Percentiles rank a stretch among this genome's conserved stretches.
These are phyloP conservation scores for Hydra vulgaris DNA, from an alignment of 30 jellyfish, hydroid and myxozoan species.

Conservation along the genomic window DNA sequence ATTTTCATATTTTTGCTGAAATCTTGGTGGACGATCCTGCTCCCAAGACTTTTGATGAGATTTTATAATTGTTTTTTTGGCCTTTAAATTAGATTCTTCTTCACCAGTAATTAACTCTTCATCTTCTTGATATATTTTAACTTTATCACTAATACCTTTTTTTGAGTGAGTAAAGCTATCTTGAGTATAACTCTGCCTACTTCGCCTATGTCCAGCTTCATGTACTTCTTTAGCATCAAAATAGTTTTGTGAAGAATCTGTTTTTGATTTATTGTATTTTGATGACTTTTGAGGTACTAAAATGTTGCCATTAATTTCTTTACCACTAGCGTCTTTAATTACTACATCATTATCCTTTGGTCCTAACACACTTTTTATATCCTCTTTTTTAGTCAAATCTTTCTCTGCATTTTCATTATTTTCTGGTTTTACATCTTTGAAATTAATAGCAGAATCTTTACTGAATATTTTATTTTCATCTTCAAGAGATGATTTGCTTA, in stretches of 20 bases:
- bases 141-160: not conserved
- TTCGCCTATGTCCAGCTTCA: not conserved
- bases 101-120: not conserved
- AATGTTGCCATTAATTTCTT: not conserved
- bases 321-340: not conserved
- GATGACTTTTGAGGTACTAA: not conserved
- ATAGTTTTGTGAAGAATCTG: not conserved
- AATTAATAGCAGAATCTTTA: not conserved
- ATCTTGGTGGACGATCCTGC: conserved; percentile 16
- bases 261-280: not conserved
- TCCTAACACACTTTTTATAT: not conserved
- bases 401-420: not conserved
- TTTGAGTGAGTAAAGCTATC: not conserved
- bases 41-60: conserved; percentile 10
- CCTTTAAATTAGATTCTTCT: not conserved
- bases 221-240: not conserved
- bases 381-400: not conserved
- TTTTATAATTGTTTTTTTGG: not conserved
- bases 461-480: not conserved
- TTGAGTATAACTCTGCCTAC: not conserved
- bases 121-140: not conserved
- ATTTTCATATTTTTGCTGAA: conserved; percentile 5
- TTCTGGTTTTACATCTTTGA: not conserved
- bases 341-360: not conserved
- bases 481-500: not conserved